Percentiles rank a stretch among this genome's conserved stretches.
phyloP scores from a whole-genome alignment of 2,888 invertebrate genomes.

The Scelioninae gen. 1 region DNA sequence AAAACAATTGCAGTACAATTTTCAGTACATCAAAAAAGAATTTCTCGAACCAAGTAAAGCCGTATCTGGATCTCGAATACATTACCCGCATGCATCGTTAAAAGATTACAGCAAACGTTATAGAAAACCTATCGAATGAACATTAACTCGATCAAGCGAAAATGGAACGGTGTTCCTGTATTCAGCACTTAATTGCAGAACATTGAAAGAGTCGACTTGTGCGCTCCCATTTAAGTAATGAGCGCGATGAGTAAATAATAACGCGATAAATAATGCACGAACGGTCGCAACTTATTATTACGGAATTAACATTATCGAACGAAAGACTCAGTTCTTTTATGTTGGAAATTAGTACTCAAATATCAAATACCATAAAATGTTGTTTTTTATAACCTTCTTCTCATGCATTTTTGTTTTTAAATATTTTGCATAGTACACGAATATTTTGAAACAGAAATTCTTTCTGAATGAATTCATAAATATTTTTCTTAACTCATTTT shows the following conservation, averaged over 20 bases:
- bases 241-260: slow-evolving; percentile 9
- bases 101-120: slow-evolving; percentile 19
- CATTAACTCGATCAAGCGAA: slow-evolving; percentile 35
- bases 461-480: too few species aligned
- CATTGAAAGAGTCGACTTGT: neutral
- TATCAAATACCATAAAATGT: too few species aligned
- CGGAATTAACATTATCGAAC: too few species aligned
- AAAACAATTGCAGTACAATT: too few species aligned
- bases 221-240: slow-evolving; percentile 19
- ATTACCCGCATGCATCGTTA: slow-evolving; percentile 20
- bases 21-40: too few species aligned
- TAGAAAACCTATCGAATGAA: slow-evolving; percentile 28
- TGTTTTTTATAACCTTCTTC: too few species aligned
- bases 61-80: slow-evolving; percentile 26
- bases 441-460: too few species aligned
- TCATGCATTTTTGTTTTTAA: too few species aligned
- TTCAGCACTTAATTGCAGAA: slow-evolving; percentile 20
- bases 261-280: slow-evolving; percentile 10
- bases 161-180: slow-evolving; percentile 21
- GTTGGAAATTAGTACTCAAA: too few species aligned
- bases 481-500: too few species aligned
- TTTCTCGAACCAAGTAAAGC: neutral
- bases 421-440: too few species aligned
- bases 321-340: too few species aligned
- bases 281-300: neutral